phyloP scores from a whole-genome alignment of 2,113 vertebrate genomes.

The Sinocyclocheilus rhinocerous region DNA sequence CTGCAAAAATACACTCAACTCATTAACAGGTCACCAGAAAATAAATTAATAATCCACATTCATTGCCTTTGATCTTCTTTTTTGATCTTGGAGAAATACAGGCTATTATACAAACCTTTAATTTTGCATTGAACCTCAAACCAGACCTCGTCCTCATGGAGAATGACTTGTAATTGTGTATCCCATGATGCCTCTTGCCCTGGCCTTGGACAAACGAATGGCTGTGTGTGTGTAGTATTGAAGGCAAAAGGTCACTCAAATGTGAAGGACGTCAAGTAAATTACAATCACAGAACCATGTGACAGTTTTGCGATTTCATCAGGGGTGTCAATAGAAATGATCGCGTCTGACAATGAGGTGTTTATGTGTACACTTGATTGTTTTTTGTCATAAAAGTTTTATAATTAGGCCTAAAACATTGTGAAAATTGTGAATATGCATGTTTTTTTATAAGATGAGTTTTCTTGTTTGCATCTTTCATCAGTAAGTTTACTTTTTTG shows the following conservation, averaged over 20 bases:
- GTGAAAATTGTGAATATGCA: neutral
- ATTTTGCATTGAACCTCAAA: neutral
- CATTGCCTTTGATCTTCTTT: constrained; percentile 43
- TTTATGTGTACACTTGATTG: neutral
- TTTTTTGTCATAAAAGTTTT: neutral
- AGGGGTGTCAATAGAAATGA: neutral
- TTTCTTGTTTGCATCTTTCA: neutral
- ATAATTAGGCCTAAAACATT: neutral
- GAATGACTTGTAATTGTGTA: neutral
- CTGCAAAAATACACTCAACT: neutral
- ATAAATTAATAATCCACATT: neutral
- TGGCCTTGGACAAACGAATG: neutral
- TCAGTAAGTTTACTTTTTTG: neutral
- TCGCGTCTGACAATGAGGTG: neutral
- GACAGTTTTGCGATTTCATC: neutral
- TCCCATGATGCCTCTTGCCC: neutral
- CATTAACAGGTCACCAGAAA: constrained; percentile 42
- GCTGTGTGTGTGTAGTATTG: neutral
- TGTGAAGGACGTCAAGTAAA: neutral
- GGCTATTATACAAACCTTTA: neutral
- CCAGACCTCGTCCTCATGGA: neutral
- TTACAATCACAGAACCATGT: neutral
- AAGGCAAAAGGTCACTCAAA: neutral
- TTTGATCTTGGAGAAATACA: neutral
- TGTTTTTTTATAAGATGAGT: neutral